Base-by-base conservation (phyloP, 2,797 vertebrate genomes). In the Poliocrania exsul region DNA sequence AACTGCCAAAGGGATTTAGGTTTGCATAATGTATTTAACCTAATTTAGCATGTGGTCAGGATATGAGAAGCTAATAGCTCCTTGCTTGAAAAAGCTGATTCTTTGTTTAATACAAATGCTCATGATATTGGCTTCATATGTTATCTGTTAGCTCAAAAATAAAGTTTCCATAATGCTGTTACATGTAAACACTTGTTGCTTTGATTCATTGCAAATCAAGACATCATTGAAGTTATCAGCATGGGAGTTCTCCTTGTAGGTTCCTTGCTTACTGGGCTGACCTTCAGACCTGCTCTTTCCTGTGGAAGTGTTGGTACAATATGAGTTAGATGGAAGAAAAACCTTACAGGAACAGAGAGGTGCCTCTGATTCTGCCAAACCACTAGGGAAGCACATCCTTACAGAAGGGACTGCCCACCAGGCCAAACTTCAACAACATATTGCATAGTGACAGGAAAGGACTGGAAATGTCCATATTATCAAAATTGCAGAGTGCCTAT, bases 1-100 rank as follows among this genome's bases (percentile, higher is more conserved):
- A 95, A 86, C 74, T 81, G 85, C 72, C 82, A 77, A 74, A 93
- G 69, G 87, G 89, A 95, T 93, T 95, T 90, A 83, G 23, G 31
- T 60, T 92, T 90, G 88, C 74, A 91, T 80, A 86, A 90, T 18
- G 13, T 61, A 5, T 82, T 90, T 85, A 83, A 81, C 56, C 57
- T 50, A 58, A 66, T 70, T 75, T 90, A 72, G 72, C 58, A 49
- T 37, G 16, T 84, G 66, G 61, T 88, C 73, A 89, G 91, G 72
- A 72, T 57, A 72, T 0, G 0, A 86, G 61, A 86, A 81, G 38
- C 6, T 74, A 87, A 87, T 33, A 73, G 37, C 3, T 75, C 20
- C 35, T 58, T 66, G 21, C 65, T 83, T 86, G 61, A 25, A 90
- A 93, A 92, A 92, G 23, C 11, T 58, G 24, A 5, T 60, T 75